These are phyloP conservation scores for Dendronephthya gigantea DNA, from an alignment of 64 coral and sea anemone species.

Conservation along the genomic window DNA sequence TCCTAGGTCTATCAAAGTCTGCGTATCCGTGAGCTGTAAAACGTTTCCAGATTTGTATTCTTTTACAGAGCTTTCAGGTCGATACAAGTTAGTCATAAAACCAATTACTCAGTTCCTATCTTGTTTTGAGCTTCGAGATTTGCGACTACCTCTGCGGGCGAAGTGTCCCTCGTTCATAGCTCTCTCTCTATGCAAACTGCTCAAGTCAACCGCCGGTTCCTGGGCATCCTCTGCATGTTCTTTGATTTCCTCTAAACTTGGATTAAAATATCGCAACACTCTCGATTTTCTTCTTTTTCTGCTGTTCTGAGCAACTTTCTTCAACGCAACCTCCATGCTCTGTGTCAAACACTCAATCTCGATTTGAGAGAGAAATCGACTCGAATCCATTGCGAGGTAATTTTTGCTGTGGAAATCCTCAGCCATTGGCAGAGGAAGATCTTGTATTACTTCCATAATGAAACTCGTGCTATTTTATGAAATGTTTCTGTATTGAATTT, in stretches of 20 bases:
- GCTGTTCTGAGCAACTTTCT: not conserved
- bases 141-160: not conserved
- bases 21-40: no score
- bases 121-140: not conserved
- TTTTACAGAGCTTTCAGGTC: no score
- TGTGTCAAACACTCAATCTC: not conserved
- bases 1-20: no score
- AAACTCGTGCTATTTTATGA: not conserved
- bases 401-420: not conserved
- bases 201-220: not conserved
- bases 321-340: not conserved
- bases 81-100: no score
- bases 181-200: slow-evolving; percentile 3
- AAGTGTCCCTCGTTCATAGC: slow-evolving; percentile 13
- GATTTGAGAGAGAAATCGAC: not conserved
- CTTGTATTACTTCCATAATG: not conserved
- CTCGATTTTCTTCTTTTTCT: not conserved
- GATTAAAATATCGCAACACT: not conserved
- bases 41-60: no score
- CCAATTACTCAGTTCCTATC: not conserved
- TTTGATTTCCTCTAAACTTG: slow-evolving; percentile 6
- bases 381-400: not conserved
- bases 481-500: not conserved
- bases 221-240: not conserved
- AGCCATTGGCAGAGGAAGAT: not conserved